Base-by-base conservation (phyloP, 2,888 invertebrate genomes). In the Gasteruption jaculator region DNA sequence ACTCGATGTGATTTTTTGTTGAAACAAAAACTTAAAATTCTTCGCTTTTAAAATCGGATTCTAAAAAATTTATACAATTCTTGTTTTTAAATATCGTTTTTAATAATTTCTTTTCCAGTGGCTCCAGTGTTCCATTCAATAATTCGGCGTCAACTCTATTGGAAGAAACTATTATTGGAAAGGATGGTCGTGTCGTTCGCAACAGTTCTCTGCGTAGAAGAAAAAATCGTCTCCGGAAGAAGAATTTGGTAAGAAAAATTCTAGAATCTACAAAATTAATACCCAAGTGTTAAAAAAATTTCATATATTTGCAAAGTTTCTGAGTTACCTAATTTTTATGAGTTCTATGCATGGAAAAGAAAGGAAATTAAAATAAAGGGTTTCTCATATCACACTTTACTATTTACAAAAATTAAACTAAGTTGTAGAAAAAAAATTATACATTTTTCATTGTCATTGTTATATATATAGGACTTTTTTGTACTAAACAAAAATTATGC, bases 121-220 rank as follows among this genome's bases (percentile, higher is more conserved):
- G 57, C 40, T 64, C 68, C 27, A 54, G 58, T 41, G 61, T 56
- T 30, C 61, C 63, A 12, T 68, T 71, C 52, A 64, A 66, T 41
- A 69, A 68, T 44, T 79, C 78, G 5, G 76, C 79, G 32, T 76
- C 78, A 11, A 78, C 78, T 19, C 70, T 77, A 40, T 72, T 78
- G 58, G 78, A 72, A 50, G 71, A 71, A 52, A 63, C 67, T 37
- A 59, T 64, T 24, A 61, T 59, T 38, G 60, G 61, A 29, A 57
- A 61, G 16, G 68, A 72, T 46, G 68, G 66, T 46, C 67, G 65
- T 22, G 68, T 68, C 19, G 62, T 63, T 22, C 68, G 66, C 47
- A 70, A 69, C 39, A 72, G 71, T 52, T 74, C 74, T 14, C 56
- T 74, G 34, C 65, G 74, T 31, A 63, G 73, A 47, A 69, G 68